Evolutionary conservation across 1,140 invertebrate genomes (phyloP), one percentile per base, ranked within the genome.

Genomic region (Neuroterus valhalla): DNA sequence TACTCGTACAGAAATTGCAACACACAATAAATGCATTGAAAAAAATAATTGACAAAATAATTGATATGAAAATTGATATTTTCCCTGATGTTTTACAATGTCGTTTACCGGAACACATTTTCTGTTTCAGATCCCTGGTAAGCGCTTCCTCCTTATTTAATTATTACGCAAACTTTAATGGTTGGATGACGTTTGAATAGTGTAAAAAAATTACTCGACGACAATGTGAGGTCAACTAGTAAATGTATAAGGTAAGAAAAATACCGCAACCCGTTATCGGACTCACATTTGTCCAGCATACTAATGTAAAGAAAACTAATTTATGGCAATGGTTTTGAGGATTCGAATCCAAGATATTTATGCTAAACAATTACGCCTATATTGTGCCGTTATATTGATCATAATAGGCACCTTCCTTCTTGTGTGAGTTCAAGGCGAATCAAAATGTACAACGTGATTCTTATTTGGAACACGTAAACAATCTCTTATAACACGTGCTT

Each of bases 231-330:
- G 55, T 15, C 55, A 31, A 62, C 55, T 62, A 62, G 55, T 62
- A 62, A 62, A n/a, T 62, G 55, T 23, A 38, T 62, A 62, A 62
- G 55, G 55, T 62, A 62, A 62, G 55, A 62, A 62, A 62, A 62
- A 62, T 62, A 62, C 55, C 55, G 55, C 55, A 38, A 62, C n/a
- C 55, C 55, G 55, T 26, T 62, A 62, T 62, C 26, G 55, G 55
- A 55, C 55, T 62, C 55, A 62, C 55, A 3, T 62, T 23, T 62
- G 26, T 62, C 26, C 55, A 31, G 55, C 55, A 62, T 62, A 62
- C 55, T 62, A 62, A 62, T 62, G 52, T 52, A 52, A 19, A 21
- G 19, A 19, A 52, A 23, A 52, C 50, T 52, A 52, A 21, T 52
- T 21, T 52, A 52, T 14, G 19, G 17, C 17, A 21, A 31, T 62